A percentile compares a stretch with the other conserved stretches of the same genome.
Conservation (phyloP, 2,113 vertebrate species). For the Pseudopodoces humilis region DNA sequence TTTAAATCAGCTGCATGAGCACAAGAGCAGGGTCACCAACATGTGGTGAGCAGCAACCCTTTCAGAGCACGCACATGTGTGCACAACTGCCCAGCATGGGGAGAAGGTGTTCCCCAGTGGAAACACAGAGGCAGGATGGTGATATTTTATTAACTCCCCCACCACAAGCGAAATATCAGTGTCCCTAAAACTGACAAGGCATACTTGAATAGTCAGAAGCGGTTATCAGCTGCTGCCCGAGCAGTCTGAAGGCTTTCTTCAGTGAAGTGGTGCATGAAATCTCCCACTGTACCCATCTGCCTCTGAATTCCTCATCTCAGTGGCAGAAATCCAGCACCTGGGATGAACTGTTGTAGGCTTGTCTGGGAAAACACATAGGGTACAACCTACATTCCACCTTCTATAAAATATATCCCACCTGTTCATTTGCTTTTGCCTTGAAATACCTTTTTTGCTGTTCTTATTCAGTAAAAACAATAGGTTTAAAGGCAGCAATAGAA, state of each 20-base stretch:
- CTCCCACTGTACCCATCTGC: neutral
- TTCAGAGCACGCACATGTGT: fast-evolving
- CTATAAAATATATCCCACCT: neutral
- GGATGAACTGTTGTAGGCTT: neutral
- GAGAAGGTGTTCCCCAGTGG: fast-evolving
- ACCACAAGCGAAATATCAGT: neutral
- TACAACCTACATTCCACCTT: neutral
- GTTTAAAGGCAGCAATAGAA: neutral
- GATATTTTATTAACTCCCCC: neutral
- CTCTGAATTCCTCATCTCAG: neutral
- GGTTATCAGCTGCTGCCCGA: neutral
- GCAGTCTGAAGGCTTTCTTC: neutral
- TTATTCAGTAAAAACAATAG: neutral
- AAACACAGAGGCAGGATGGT: neutral
- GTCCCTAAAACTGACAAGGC: neutral
- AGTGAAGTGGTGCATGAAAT: neutral
- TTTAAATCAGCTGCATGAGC: neutral
- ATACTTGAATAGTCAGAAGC: neutral
- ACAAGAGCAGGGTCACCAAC: neutral
- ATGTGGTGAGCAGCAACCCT: neutral
- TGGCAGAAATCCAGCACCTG: neutral
- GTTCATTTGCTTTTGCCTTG: neutral
- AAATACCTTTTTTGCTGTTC: neutral
- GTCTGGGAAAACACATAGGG: neutral
- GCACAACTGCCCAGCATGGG: neutral